phyloP scores from a whole-genome alignment of 2,113 vertebrate genomes.

The Coracopsis vasa region DNA sequence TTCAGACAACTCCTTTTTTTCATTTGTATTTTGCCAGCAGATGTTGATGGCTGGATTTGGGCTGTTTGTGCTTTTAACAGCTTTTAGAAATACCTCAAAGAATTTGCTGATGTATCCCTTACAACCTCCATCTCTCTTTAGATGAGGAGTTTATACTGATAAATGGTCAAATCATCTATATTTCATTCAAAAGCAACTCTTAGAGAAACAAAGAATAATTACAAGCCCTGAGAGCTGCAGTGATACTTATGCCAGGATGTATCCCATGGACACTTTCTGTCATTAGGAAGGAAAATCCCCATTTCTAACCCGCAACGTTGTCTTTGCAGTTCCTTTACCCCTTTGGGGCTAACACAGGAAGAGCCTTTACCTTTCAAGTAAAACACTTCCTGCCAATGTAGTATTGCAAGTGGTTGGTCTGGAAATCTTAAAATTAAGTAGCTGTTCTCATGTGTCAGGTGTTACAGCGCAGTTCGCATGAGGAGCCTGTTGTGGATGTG shows the following conservation, averaged over 20 bases:
- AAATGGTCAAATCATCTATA: not conserved
- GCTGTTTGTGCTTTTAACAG: conserved; percentile 2
- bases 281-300: not conserved
- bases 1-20: not conserved
- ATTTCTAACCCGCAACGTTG: not conserved
- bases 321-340: not conserved
- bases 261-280: not conserved
- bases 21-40: not conserved
- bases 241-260: not conserved
- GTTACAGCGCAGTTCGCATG: not conserved
- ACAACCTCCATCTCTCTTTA: not conserved
- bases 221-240: not conserved
- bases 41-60: not conserved
- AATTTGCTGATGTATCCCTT: not conserved
- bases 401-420: not conserved
- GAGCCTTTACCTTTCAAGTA: not conserved
- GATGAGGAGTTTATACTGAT: not conserved
- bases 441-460: not conserved
- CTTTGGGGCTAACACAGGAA: not conserved
- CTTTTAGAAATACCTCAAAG: conserved; percentile 2
- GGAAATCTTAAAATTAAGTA: not conserved
- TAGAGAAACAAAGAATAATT: not conserved
- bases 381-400: not conserved
- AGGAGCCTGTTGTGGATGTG: not conserved
- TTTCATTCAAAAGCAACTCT: not conserved